A percentile compares a stretch with the other conserved stretches of the same genome.
phyloP scores from a whole-genome alignment of 1,140 invertebrate species.

The Diplogasteroides magnus region DNA sequence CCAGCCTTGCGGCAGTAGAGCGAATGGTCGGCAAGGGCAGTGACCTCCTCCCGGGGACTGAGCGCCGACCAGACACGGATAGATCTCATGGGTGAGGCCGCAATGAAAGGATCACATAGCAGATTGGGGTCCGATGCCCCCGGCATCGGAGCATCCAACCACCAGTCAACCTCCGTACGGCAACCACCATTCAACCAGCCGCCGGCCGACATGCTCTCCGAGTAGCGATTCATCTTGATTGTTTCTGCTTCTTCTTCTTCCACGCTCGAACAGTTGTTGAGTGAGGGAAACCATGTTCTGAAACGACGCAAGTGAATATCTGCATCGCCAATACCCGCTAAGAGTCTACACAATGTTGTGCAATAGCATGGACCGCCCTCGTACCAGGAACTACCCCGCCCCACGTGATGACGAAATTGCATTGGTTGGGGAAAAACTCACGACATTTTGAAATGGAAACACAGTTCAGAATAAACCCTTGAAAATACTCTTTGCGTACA shows the following conservation, averaged over 20 bases:
- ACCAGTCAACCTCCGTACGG: not conserved
- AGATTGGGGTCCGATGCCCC: not conserved
- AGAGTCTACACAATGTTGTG: no score
- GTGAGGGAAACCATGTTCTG: not conserved
- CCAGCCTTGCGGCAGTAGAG: not conserved
- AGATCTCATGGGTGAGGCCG: not conserved
- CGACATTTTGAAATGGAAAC: no score
- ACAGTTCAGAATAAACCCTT: no score
- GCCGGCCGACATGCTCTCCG: not conserved
- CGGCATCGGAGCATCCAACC: not conserved
- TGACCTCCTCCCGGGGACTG: not conserved
- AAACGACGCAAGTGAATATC: not conserved
- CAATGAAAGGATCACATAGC: not conserved
- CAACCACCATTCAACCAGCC: not conserved
- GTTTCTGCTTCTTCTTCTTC: no score
- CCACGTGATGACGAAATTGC: no score
- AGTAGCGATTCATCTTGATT: not conserved
- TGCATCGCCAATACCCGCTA: no score
- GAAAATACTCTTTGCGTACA: no score
- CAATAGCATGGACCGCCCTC: no score
- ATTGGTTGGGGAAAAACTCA: no score
- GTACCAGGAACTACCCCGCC: no score
- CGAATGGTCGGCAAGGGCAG: not conserved
- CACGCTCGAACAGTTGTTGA: not conserved
- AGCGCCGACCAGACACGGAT: not conserved